These are phyloP conservation scores for Ctenodactylus gundi DNA, from an alignment of 2,113 vertebrate species.

Conservation along the genomic window DNA sequence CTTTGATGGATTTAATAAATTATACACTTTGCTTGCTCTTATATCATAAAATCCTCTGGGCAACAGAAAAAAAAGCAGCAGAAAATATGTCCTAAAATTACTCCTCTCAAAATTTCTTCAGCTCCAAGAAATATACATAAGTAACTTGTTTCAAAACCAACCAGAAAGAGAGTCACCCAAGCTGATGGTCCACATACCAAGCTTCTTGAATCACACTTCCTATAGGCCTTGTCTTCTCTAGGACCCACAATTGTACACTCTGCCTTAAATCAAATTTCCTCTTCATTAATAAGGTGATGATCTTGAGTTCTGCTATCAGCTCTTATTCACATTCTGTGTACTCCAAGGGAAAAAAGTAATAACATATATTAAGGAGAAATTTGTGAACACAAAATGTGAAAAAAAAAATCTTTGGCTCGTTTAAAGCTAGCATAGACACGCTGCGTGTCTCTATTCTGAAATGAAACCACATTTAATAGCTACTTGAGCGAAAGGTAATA, in stretches of 20 bases:
- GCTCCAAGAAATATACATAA: background rate
- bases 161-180: background rate
- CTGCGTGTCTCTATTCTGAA: background rate
- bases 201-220: too few species aligned
- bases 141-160: background rate
- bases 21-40: background rate
- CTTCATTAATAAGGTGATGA: too few species aligned
- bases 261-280: background rate
- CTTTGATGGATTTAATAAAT: background rate
- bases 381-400: background rate
- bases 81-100: background rate
- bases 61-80: background rate
- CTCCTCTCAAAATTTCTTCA: background rate
- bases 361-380: background rate
- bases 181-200: background rate
- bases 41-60: background rate
- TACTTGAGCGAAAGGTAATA: background rate
- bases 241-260: background rate
- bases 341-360: background rate
- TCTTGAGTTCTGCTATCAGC: background rate
- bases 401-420: background rate
- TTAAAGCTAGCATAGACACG: background rate
- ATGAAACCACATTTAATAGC: conserved; percentile 18
- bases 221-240: too few species aligned
- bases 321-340: background rate